Base-by-base conservation (phyloP, 2,888 invertebrate species). In the Hedychridium roseum region DNA sequence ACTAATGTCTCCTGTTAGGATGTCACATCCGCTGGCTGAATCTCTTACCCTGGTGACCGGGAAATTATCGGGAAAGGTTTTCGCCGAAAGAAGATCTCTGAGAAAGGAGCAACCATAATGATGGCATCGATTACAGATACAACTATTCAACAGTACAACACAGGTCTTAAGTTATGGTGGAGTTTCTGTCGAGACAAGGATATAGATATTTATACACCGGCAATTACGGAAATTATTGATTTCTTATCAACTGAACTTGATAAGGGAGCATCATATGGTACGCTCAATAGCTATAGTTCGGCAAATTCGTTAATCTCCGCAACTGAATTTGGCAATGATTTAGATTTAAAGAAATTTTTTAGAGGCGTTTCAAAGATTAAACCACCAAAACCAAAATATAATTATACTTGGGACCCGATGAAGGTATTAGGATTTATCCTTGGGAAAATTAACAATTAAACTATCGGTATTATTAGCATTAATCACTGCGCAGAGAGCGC, bases 21-120 rank as follows among this genome's bases (percentile, higher is more conserved):
- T 18, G 7, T 41, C 27, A 6, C 60, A 66, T 36, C 60, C 57
- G 2, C 15, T 43, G 3, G 38, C 28, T 40, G 14, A 39, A 14
- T 37, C 55, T 9, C 48, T 64, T 64, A 44, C 59, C 59, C 60
- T 66, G 62, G 61, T 56, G 37, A 63, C 53, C 41, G 63, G 52
- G 14, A 15, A 36, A 21, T 57, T 65, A 55, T 68, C 60, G 1
- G 50, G 50, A 26, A 54, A 32, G 57, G 50, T 1, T 49, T 61
- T 2, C n/a, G 38, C 17, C 12, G 32, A 41, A 43, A 45, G 16
- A 37, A 39, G 15, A 48, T 54, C 6, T 58, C 64, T 27, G 45
- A 39, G 32, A 30, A 27, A 14, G 36, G 42, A 15, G n/a, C n/a
- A n/a, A n/a, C n/a, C n/a, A n/a, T n/a, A n/a, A n/a, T n/a, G n/a